A percentile compares a stretch with the other conserved stretches of the same genome.
These are phyloP conservation scores for rabbit (Oryctolagus cuniculus) DNA, from an alignment of 2,113 vertebrate genomes.

Conservation along the genomic window mOryCun1.1 NC_091438.1:106530001-106530500, in stretches of 20 bases:
- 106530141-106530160: not conserved
- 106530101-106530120: not conserved
- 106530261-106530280: not conserved
- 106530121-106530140: not conserved
- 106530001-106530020: not conserved
- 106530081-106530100: not conserved
- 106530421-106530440: not conserved
- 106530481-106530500: not conserved
- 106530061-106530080: not conserved
- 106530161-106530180: not conserved
- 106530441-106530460: not conserved
- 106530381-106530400: not conserved
- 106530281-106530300: not conserved
- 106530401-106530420: constrained; percentile 1
- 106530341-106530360: not conserved
- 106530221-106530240: not conserved
- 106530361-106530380: not conserved
- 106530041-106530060: not conserved
- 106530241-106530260: not conserved
- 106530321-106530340: not conserved
- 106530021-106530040: not conserved
- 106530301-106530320: not conserved
- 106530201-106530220: not conserved
- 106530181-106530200: not conserved
- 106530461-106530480: not conserved